Evolutionary conservation across 2,113 vertebrate species (phyloP).

Genomic region (Macroglossus sobrinus): DNA sequence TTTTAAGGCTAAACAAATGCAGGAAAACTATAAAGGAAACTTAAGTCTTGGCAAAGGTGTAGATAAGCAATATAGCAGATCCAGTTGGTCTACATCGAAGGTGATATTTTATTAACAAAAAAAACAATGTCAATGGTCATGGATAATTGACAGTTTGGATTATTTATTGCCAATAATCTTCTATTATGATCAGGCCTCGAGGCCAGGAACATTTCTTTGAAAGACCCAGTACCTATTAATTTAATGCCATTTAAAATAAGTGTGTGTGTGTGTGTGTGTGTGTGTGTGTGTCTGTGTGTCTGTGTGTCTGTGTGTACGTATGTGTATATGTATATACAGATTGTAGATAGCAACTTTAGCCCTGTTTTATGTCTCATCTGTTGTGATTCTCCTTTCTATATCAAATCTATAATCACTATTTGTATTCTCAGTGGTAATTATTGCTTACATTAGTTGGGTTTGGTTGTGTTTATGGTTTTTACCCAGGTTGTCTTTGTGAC

Average conservation of each 20-base stretch:
- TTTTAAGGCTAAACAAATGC: neutral
- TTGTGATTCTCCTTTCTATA: neutral
- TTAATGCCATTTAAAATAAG: neutral
- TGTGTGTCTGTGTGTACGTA: no score
- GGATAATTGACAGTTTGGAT: neutral
- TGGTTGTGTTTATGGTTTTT: neutral
- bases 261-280: no score
- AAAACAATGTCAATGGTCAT: neutral
- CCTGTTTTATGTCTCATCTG: neutral
- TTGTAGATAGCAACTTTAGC: neutral
- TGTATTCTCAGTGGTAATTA: neutral
- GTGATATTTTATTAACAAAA: neutral
- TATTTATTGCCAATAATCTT: neutral
- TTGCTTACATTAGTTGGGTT: neutral
- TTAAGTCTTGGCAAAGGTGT: neutral
- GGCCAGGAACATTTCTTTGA: neutral
- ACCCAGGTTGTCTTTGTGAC: neutral
- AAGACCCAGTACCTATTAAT: neutral
- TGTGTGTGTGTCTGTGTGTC: no score
- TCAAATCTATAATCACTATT: neutral
- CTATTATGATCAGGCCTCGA: neutral
- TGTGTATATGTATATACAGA: no score
- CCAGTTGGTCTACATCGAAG: neutral
- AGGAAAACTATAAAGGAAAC: neutral
- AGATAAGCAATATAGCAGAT: neutral